Base-by-base conservation (phyloP, 2,113 vertebrate genomes). In the Litocranius walleri region DNA sequence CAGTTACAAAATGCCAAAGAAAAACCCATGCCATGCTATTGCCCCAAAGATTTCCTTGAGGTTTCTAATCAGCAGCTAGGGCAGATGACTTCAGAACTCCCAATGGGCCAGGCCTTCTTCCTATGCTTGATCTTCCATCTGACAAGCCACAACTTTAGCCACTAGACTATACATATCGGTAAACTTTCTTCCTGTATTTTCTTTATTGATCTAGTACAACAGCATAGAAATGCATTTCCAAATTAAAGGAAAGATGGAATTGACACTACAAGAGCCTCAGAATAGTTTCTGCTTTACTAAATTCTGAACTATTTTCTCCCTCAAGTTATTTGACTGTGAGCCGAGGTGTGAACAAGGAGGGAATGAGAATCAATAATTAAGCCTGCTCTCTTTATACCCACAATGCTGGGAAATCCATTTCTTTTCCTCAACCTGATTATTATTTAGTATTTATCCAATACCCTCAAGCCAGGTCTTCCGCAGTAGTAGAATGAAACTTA, bases 311-410 rank as follows among this genome's bases (percentile, higher is more conserved):
- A 27, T 95, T 96, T 98, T 96, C 87, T 88, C 93, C 93, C 95
- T 96, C 64, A 90, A 97, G 93, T 98, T 97, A 98, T 97, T 95
- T 95, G 96, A 98, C 97, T 97, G 96, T 92, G 97, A 98, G 95
- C 88, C 3, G 62, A 95, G 59, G 87, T 97, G 96, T 96, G 95
- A 97, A 96, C 90, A 95, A 97, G 87, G 96, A 94, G 82, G 83
- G 91, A 91, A 81, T 84, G 77, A 90, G 90, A 96, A 97, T 97
- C 98, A 94, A 97, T 97, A 97, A 98, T 96, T 97, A 98, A 97
- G 95, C 74, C 77, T 95, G 93, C 97, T 98, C 56, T 85, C 95
- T 88, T 95, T 96, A 94, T 96, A 82, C 27, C 50, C 88, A 82
- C 83, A 67, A 95, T 94, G 91, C 71, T 82, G 90, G 90, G 77